Conservation (phyloP, 2,797 vertebrate genomes). For the Huso huso region DNA sequence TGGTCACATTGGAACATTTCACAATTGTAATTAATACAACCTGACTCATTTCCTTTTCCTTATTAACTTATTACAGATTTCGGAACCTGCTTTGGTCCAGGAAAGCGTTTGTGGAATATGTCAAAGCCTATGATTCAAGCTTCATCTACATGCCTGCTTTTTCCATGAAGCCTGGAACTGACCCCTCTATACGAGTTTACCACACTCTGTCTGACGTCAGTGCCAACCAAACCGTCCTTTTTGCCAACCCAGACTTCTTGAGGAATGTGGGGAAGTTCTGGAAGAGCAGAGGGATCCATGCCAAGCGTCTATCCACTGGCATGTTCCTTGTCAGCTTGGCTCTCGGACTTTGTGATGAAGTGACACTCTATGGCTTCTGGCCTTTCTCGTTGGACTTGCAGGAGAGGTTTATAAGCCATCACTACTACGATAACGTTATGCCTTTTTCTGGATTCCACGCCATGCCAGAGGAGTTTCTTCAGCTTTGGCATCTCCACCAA, state of each 20-base stretch:
- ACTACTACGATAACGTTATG: slow-evolving; percentile 91
- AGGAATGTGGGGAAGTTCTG: slow-evolving; percentile 85
- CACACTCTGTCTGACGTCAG: slow-evolving; percentile 75
- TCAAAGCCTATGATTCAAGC: slow-evolving; percentile 84
- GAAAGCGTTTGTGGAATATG: slow-evolving; percentile 80
- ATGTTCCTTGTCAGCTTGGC: slow-evolving; percentile 89
- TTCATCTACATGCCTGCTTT: slow-evolving; percentile 97
- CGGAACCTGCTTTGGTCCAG: slow-evolving; percentile 92
- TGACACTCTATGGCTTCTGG: slow-evolving; percentile 92
- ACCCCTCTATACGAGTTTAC: slow-evolving; percentile 79
- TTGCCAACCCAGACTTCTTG: slow-evolving; percentile 90
- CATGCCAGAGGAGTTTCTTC: slow-evolving; percentile 95
- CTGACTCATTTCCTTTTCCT: neutral
- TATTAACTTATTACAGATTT: slow-evolving; percentile 57
- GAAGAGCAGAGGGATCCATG: slow-evolving; percentile 80
- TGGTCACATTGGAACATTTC: too few species aligned
- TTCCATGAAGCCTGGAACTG: slow-evolving; percentile 86
- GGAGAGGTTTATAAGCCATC: slow-evolving; percentile 78
- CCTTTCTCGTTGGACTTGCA: slow-evolving; percentile 77
- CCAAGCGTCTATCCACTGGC: slow-evolving; percentile 85
- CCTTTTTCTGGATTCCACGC: slow-evolving; percentile 83
- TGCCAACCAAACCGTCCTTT: slow-evolving; percentile 83
- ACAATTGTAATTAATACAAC: neutral
- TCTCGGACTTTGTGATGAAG: slow-evolving; percentile 86
- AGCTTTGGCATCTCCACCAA: slow-evolving; percentile 93